These are phyloP conservation scores for Sminthurides aquaticus DNA, from an alignment of 2,888 invertebrate species.

Conservation along the genomic window DNA sequence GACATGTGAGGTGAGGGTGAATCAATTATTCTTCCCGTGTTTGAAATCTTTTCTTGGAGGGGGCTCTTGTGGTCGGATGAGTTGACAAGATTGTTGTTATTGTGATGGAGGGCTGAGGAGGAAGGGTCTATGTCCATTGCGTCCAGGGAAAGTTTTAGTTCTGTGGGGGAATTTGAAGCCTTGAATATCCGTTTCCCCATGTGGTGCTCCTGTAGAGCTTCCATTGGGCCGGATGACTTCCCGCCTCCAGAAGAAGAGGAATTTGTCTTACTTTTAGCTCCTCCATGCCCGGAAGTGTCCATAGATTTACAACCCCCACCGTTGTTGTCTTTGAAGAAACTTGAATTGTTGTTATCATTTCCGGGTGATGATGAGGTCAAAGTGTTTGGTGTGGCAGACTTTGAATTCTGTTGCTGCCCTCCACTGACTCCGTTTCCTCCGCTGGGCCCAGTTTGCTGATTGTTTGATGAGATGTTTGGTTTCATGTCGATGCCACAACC, in stretches of 20 bases:
- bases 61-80: slow-evolving; percentile 28
- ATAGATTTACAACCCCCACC: not conserved
- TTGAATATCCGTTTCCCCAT: slow-evolving; percentile 1
- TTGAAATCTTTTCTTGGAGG: slow-evolving; percentile 31
- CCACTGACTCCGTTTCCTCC: not conserved
- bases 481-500: slow-evolving; percentile 13
- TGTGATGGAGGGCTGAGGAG: not conserved
- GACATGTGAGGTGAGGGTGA: slow-evolving; percentile 16
- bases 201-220: not conserved
- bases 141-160: slow-evolving; percentile 21
- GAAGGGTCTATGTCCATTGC: not conserved
- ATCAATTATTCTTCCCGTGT: slow-evolving; percentile 9
- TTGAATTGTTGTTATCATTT: slow-evolving; percentile 41
- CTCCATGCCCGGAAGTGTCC: not conserved
- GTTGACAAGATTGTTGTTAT: slow-evolving; percentile 6
- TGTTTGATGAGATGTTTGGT: slow-evolving; percentile 2
- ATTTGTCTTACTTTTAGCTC: not conserved
- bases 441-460: slow-evolving; percentile 3
- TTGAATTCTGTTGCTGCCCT: slow-evolving; percentile 11
- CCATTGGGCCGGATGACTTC: not conserved
- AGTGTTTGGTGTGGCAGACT: slow-evolving; percentile 15
- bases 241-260: not conserved
- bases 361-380: slow-evolving; percentile 22
- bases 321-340: slow-evolving; percentile 42
- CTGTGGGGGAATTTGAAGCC: slow-evolving; percentile 17